Evolutionary conservation across 2,888 invertebrate species (phyloP).

Genomic region (Lamproptera curius): DNA sequence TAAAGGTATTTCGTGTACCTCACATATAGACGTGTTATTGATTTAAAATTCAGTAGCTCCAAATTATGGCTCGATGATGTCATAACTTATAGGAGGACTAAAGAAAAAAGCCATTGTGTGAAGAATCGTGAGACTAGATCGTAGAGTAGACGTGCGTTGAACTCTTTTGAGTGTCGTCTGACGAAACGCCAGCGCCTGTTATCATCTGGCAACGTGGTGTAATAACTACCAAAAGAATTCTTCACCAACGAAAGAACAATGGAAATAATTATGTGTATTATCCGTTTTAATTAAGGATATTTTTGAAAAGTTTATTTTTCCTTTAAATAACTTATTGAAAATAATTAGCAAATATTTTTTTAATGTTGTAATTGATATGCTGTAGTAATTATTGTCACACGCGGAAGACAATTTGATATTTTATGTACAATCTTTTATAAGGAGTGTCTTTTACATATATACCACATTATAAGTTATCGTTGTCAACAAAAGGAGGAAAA

Average conservation of each 20-base stretch:
- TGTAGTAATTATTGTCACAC: too few species aligned
- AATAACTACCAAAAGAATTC: constrained; percentile 48
- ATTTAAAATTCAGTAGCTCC: constrained; percentile 23
- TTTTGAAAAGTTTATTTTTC: too few species aligned
- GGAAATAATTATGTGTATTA: too few species aligned
- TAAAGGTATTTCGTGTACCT: background rate
- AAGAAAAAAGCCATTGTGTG: constrained; percentile 75
- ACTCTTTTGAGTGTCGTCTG: constrained; percentile 63
- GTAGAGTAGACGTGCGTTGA: constrained; percentile 67
- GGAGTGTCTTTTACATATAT: too few species aligned
- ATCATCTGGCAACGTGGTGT: constrained; percentile 57
- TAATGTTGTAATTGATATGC: too few species aligned
- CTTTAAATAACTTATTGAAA: too few species aligned
- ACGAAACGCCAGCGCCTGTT: constrained; percentile 48
- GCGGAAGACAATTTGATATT: too few species aligned
- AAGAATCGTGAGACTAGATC: constrained; percentile 68
- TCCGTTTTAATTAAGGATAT: too few species aligned
- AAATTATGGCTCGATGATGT: constrained; percentile 52
- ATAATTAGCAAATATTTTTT: too few species aligned
- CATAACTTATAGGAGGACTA: constrained; percentile 68
- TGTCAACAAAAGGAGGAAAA: too few species aligned
- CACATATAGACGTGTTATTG: constrained; percentile 3
- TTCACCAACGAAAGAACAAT: constrained; percentile 29
- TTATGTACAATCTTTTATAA: too few species aligned
- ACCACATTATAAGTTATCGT: too few species aligned